Base-by-base conservation (phyloP, 2,888 invertebrate genomes). In the Ditylenchus weischeri region DNA sequence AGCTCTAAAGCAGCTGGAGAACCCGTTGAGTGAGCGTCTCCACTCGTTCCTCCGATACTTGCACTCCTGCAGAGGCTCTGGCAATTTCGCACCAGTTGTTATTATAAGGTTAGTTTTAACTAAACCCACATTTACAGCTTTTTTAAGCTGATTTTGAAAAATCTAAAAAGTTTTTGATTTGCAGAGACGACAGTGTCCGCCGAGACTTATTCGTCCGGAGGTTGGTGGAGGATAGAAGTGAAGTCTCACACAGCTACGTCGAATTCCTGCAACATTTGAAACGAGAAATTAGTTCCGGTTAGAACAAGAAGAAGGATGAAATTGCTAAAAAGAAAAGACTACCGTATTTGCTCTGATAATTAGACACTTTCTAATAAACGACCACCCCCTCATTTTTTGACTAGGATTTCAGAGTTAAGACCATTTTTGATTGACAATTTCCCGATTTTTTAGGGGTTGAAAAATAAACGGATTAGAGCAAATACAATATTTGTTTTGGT, bases 201-300 rank as follows among this genome's bases (percentile, higher is more conserved):
- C 88, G 91, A 75, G 87, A 88, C 66, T 84, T 89, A 76, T 93
- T 98, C 86, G 89, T 90, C 71, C 91, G 93, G 82, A 89, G 89
- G 79, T 88, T 98, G 80, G 88, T 94, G 60, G 96, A 98, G 85
- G 98, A 98, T 86, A 88, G 94, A 81, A 89, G 91, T 72, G 96
- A 98, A 84, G 90, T 90, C 67, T 90, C 92, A 64, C 89, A 93
- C 86, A 93, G 93, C 76, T 96, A 96, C 87, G 91, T 92, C 85
- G 96, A 98, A 88, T 98, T 98, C 87, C 87, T 98, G 84, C 94
- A 96, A 86, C 93, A 94, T 86, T 69, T 86, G 57, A 75, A 76
- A 65, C 72, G 75, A 54, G 81, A 81, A 69, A 77, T 82, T 60
- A 66, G 11, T 71, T 68, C 49, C 68, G 50, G 64, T 67, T 49